Base-by-base conservation (phyloP, 1,140 invertebrate species). In the Lepidurus apus region DNA sequence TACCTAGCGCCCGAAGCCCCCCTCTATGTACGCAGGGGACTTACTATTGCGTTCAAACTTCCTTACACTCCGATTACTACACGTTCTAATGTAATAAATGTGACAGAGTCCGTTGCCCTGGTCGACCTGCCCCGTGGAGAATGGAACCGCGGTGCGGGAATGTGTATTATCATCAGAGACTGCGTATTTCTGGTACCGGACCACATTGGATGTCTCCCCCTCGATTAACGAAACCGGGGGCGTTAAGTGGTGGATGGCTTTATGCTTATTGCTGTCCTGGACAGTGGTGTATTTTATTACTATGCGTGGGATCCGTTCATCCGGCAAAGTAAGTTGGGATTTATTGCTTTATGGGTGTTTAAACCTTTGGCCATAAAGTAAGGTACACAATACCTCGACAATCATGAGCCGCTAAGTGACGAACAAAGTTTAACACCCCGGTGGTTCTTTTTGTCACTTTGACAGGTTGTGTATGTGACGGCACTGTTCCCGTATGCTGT, bases 271-370 rank as follows among this genome's bases (percentile, higher is more conserved):
- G 45, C 86, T 98, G 11, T 94, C 96, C 75, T 99, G 97, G 97
- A 86, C 94, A 79, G 88, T 98, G 76, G 95, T 98, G 13, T 99
- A 97, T 87, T 93, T 96, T 83, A 98, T 97, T 83, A 95, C 98
- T 5, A 97, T 97, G 94, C 96, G 97, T 86, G 97, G 97, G 74
- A 98, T 99, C 81, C 96, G 98, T 86, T 96, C 94, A 81, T 97
- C 95, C 80, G 97, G 97, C 84, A 98, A 98, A 89, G 96, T 96
- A 85, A 84, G 82, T 80, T 34, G 75, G 77, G 21, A 65, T 7
- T 13, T 65, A 65, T 7, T 7, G 17, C 13, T 43, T 11, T 5
- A 24, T 21, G 77, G 80, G 34, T 78, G 45, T 76, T n/a, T n/a
- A n/a, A n/a, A 17, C 77, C 74, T 73, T 47, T 77, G 9, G 21